Evolutionary conservation across 2,888 invertebrate species (phyloP), one percentile per base, ranked within the genome.

Genomic region (Steinernema scapterisci): DNA sequence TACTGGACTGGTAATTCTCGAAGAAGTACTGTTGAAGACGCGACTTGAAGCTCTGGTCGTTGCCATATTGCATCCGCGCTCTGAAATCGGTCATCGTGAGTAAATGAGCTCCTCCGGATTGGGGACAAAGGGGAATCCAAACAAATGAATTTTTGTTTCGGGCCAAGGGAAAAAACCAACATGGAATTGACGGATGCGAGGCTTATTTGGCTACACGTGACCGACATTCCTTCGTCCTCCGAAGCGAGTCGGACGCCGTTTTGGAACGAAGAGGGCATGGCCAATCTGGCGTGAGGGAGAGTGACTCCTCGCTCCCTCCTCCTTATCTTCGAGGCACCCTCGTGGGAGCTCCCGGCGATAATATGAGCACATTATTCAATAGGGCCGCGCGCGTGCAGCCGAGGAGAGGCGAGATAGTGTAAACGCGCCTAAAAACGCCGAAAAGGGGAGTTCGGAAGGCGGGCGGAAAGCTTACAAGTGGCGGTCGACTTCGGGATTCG

Each of bases 1-100:
- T 91, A 97, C 97, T 97, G 90, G 96, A 96, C 91, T 95, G 92
- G 91, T 97, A 96, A 91, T 97, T 97, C 91, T 97, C 97, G 90
- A 97, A 94, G 91, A 97, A 97, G 91, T 97, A 97, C 86, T 97
- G 92, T 91, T 97, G 96, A 89, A 97, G 93, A 90, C 96, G 92
- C 91, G 97, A 95, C 91, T 97, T 97, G 90, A 97, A 93, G 88
- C 95, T 96, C 89, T 96, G 96, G 91, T 97, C 97, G 91, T 96
- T 96, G 91, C 97, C 97, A 90, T 97, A 97, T 90, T 97, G 97
- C 89, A 97, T 97, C 87, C 96, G 94, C 86, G 97, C 97, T 92
- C 97, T 97, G 93, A 63, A 93, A 93, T 90, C 91, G 90, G 52
- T 21, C 48, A 78, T 76, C n/a, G n/a, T 73, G 27, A 63, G 63